A percentile compares a stretch with the other conserved stretches of the same genome.
phyloP scores from a whole-genome alignment of 2,797 vertebrate genomes.

The Antrozous pallidus region DNA sequence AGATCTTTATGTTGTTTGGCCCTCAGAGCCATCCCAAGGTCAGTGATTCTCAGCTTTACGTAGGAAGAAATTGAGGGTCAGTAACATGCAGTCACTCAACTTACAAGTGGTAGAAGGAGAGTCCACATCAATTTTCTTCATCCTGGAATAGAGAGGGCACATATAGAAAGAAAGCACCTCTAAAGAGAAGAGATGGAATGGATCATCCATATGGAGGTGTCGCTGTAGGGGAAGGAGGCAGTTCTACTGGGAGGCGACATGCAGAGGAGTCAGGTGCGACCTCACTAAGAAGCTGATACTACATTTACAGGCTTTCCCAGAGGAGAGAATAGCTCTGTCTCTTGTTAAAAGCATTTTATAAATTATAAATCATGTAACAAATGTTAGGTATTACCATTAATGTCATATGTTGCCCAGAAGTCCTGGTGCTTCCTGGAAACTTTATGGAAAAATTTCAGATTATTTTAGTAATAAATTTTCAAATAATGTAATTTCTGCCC shows the following conservation, averaged over 20 bases:
- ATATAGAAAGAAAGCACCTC: neutral
- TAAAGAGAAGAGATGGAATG: neutral
- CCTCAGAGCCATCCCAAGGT: neutral
- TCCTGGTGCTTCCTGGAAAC: conserved; percentile 2
- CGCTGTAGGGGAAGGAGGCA: neutral
- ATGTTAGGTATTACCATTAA: neutral
- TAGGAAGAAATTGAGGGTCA: neutral
- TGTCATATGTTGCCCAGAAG: neutral
- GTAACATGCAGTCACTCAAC: neutral
- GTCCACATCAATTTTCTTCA: neutral
- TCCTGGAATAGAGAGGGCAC: neutral
- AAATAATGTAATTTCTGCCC: neutral
- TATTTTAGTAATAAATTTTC: conserved; percentile 49
- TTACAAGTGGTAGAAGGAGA: neutral
- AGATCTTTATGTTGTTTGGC: neutral
- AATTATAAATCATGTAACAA: neutral
- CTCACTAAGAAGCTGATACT: neutral
- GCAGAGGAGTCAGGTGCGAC: neutral
- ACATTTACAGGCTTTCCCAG: neutral
- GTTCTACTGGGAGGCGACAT: neutral
- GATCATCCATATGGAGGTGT: neutral
- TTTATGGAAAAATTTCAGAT: neutral
- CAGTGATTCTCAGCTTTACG: neutral
- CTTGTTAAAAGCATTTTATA: neutral
- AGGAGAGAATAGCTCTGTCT: neutral